Conservation (phyloP, 2,888 invertebrate genomes). For the Eueremaeus valkanovi region DNA sequence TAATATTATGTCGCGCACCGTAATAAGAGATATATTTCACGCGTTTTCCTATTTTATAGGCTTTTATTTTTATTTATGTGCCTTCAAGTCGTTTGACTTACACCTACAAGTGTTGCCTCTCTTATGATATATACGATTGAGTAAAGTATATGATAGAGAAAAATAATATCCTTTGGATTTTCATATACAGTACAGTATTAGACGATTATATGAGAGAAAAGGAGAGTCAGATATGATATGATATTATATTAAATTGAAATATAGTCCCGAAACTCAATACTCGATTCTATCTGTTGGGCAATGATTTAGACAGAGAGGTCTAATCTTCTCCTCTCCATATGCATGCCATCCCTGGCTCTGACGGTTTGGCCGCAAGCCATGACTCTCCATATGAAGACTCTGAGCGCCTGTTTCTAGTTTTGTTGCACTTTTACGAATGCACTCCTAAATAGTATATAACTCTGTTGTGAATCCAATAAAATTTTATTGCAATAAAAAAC, state of each 20-base stretch:
- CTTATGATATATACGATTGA: not conserved
- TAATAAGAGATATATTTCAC: no score
- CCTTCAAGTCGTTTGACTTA: constrained; percentile 24
- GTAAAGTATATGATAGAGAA: not conserved
- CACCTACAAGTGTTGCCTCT: constrained; percentile 14
- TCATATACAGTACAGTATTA: not conserved
- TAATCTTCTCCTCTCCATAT: not conserved
- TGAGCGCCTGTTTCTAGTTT: constrained; percentile 4
- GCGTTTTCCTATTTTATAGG: not conserved
- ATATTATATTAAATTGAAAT: not conserved
- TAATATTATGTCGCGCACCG: no score
- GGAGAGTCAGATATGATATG: not conserved
- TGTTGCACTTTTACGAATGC: not conserved
- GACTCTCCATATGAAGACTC: not conserved
- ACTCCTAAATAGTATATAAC: not conserved
- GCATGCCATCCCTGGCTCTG: not conserved
- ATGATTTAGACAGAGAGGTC: not conserved
- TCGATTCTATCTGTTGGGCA: constrained; percentile 4
- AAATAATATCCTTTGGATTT: not conserved
- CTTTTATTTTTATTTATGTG: not conserved
- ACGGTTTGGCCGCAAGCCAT: not conserved
- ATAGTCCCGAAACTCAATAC: not conserved
- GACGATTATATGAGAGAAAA: not conserved
- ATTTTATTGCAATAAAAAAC: constrained; percentile 19
- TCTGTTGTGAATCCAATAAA: not conserved